Base-by-base conservation (phyloP, 2,888 invertebrate genomes). In the Nomada ruficornis region DNA sequence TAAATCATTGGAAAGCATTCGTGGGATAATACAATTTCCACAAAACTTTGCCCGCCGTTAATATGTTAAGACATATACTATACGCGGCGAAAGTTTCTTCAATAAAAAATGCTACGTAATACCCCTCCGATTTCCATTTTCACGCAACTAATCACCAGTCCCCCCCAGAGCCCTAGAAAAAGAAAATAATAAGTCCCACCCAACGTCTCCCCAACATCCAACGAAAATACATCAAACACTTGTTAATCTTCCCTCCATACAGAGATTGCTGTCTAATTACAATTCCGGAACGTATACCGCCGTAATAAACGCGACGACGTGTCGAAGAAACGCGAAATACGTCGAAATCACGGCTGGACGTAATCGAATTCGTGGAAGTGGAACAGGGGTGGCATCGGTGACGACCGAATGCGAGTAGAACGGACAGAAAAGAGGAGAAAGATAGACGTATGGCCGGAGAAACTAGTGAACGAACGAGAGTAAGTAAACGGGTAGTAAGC, bases 401-500 rank as follows among this genome's bases (percentile, higher is more conserved):
- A 77, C 50, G 57, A 54, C 26, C 20, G 52, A 77, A 44, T 11
- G 47, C 9, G 26, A 29, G 52, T 11, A 26, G 20, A n/a, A 55
- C 13, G 29, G 11, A 26, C 42, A 9, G 7, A 57, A 1, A 15
- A 47, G 11, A 9, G 4, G 47, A 26, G 13, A 9, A 36, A 26
- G 36, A 36, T 1, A 13, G 7, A 18, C 15, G 23, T 52, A n/a
- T 20, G 18, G 3, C 1, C 18, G 18, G 23, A 26, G 57, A 59
- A 47, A 47, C 47, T 47, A 44, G 85, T 84, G 50, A 86, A 67
- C 44, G 26, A 18, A 44, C 20, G 57, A 52, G 62, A 44, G 47
- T 29, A 57, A 55, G 82, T 59, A 64, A 62, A 71, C 64, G 67
- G 70, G 60, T 36, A 47, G 47, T 67, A 67, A 60, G 26, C 50